Evolutionary conservation across 1,140 invertebrate species (phyloP).

Genomic region (Drosophila orosa): DNA sequence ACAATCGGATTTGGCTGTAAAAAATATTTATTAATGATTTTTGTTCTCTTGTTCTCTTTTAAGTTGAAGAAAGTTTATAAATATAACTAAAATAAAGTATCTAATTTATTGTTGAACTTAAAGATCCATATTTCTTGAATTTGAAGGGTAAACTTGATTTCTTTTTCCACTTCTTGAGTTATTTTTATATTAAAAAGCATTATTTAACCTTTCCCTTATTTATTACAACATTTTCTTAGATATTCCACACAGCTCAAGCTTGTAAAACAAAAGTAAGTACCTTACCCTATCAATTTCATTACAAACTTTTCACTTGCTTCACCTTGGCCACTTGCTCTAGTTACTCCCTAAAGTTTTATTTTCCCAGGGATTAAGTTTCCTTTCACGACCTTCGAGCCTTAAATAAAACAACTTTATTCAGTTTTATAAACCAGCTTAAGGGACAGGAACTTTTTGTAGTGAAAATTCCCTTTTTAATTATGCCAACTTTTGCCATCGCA

Average conservation of each 20-base stretch:
- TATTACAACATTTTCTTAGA: no score
- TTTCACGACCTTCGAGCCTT: neutral
- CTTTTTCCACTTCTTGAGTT: no score
- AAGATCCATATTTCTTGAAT: no score
- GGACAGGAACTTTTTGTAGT: neutral
- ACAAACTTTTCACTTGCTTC: neutral
- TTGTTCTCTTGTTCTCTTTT: no score
- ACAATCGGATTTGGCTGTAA: neutral
- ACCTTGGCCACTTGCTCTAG: neutral
- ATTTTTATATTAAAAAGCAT: no score
- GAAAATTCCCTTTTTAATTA: constrained; percentile 26
- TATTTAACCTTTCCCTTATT: no score
- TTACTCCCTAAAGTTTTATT: neutral
- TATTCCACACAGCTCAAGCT: neutral
- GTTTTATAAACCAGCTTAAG: neutral
- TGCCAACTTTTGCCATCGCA: constrained; percentile 4
- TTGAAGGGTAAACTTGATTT: no score
- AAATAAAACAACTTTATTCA: constrained; percentile 9
- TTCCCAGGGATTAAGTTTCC: neutral
- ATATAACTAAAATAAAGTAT: no score
- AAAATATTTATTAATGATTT: neutral
- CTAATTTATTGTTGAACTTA: no score
- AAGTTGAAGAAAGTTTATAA: no score
- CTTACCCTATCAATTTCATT: neutral
- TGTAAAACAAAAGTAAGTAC: neutral